Evolutionary conservation across 2,113 vertebrate species (phyloP).

Genomic region (Brachirus orientalis): DNA sequence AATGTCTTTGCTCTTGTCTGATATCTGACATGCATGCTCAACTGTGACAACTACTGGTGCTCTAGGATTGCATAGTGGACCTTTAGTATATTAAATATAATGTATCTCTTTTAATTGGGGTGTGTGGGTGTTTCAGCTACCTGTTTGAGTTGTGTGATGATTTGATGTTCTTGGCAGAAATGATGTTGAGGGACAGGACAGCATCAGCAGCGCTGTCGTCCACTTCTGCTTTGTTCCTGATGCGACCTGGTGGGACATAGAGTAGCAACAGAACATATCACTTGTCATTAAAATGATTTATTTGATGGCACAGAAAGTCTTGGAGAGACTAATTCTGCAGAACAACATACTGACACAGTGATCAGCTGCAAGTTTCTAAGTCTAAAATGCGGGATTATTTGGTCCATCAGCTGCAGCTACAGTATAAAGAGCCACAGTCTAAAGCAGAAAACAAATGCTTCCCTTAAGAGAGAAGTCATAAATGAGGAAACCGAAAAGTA

Average conservation of each 20-base stretch:
- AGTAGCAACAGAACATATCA: no score
- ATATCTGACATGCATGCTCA: no score
- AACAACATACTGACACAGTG: background rate
- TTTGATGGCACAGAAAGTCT: background rate
- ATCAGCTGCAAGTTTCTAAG: background rate
- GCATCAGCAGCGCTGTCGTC: conserved; percentile 92
- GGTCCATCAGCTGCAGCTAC: conserved; percentile 27
- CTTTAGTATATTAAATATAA: background rate
- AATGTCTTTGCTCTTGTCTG: no score
- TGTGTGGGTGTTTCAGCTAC: conserved; percentile 65
- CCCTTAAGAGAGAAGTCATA: no score
- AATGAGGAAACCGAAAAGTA: background rate
- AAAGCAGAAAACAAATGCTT: no score
- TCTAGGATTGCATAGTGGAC: background rate
- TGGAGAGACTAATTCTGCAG: background rate
- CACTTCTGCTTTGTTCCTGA: conserved; percentile 93
- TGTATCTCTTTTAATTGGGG: background rate
- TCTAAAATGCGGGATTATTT: conserved; percentile 32
- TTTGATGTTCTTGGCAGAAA: conserved; percentile 97
- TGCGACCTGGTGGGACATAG: conserved; percentile 85
- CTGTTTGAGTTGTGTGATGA: conserved; percentile 95
- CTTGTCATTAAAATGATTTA: background rate
- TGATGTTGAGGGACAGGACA: conserved; percentile 95
- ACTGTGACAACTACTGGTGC: no score
- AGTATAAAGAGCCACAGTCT: background rate